Base-by-base conservation (phyloP, 2,113 vertebrate species). In the Dasyornis broadbenti region DNA sequence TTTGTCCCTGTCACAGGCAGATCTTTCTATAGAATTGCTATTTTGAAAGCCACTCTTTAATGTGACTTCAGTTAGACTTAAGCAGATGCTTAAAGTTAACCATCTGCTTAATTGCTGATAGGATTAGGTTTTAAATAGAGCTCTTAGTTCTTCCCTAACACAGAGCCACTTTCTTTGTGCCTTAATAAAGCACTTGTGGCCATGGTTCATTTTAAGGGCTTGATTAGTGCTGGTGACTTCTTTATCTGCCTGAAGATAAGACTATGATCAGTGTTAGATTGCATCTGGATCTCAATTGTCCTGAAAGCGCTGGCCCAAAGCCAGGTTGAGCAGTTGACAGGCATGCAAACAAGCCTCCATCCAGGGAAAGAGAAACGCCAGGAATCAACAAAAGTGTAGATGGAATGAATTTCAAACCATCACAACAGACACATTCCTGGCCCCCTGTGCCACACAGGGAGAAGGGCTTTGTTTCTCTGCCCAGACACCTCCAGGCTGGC, bases 81-180 rank as follows among this genome's bases (percentile, higher is more conserved):
- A 89, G 44, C 89, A 94, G 87, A 64, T 64, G 57, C 61, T 79
- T 68, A 56, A 91, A 96, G 57, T 93, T 85, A 95, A 85, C 87
- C 78, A 82, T 81, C 77, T 94, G 86, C 77, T 91, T 89, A 95
- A 95, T 78, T 84, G 45, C 86, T 82, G 61, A 40, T 71, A 15
- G 73, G 39, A 81, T 90, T 82, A 64, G 28, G 86, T 9, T 81
- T 81, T 76, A 79, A 92, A 68, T 21, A 11, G 76, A 73, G 35
- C 50, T 86, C 54, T 81, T 37, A 45, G 7, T 42, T 80, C 77
- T 50, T 89, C 60, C 57, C 84, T 45, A 50, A 23, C 26, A 6
- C 18, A 9, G 39, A 50, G 35, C 71, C 56, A 16, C 70, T 79
- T 52, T 61, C 53, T 79, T 37, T 60, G 37, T 84, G 57, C 63